These are phyloP conservation scores for Neotoxoptera formosana DNA, from an alignment of 1,140 invertebrate species.

Conservation along the genomic window DNA sequence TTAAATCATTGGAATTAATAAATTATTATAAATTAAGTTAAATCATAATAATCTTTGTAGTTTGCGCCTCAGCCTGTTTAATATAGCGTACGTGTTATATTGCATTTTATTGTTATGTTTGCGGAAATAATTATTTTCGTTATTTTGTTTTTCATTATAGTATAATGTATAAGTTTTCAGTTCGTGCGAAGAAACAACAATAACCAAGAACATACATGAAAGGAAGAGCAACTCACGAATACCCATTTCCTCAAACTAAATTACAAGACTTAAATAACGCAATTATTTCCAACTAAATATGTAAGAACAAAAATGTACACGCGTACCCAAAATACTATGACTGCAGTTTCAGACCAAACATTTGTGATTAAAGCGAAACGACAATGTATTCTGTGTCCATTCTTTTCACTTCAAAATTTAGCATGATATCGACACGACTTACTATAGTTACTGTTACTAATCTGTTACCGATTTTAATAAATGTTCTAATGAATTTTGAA, in stretches of 20 bases:
- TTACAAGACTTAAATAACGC: neutral
- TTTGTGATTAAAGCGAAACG: neutral
- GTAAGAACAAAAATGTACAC: neutral
- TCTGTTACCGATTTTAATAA: too few species aligned
- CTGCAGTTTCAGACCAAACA: neutral
- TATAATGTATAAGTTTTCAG: neutral
- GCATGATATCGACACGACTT: too few species aligned
- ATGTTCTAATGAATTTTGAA: too few species aligned
- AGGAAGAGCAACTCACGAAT: neutral
- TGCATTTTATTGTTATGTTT: neutral
- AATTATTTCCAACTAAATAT: neutral
- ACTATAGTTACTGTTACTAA: too few species aligned
- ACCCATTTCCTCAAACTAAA: neutral
- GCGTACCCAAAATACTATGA: neutral
- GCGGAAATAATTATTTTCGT: slow-evolving; percentile 33
- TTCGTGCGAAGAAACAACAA: slow-evolving; percentile 23
- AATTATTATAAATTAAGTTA: neutral
- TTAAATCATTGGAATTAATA: neutral
- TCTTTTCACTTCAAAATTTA: too few species aligned
- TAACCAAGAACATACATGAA: neutral
- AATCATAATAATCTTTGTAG: neutral
- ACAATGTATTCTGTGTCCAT: too few species aligned
- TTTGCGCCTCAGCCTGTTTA: neutral
- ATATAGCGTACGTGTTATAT: neutral
- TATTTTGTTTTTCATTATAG: slow-evolving; percentile 22